Base-by-base conservation (phyloP, 2,888 invertebrate genomes). In the Coelopa pilipes region DNA sequence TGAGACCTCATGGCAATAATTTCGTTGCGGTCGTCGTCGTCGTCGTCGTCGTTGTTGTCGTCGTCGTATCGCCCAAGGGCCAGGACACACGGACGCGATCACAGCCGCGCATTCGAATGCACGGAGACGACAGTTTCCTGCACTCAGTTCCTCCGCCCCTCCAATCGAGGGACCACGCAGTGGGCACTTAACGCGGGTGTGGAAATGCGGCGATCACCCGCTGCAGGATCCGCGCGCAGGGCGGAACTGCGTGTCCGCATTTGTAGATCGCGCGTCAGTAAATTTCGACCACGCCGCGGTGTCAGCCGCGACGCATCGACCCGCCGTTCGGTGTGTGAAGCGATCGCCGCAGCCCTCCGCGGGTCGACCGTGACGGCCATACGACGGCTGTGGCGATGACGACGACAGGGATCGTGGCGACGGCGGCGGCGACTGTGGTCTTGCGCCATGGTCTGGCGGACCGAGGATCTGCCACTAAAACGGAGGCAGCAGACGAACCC, bases 101-200 rank as follows among this genome's bases (percentile, higher is more conserved):
- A 34, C 34, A 34, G 4, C 60, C 12, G 15, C 24, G 34, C 34
- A 34, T 34, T 34, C 34, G 24, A 3, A 66, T 21, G 24, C 47
- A 49, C 24, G 60, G 24, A 70, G 60, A 70, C 60, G 70, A 70
- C 70, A 70, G 60, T 70, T 70, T 70, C 60, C 24, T 24, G 21
- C 34, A 19, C 24, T 49, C 46, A 21, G 47, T 7, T 15, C 17
- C 17, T 2, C 47, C 17, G 7, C 17, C 49, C 9, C 49, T 10
- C 7, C 21, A 50, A 13, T 17, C 47, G 15, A 59, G 19, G 24
- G 60, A 21, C 47, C 17, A 15, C 13, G 11, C 59, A 10, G 9
- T 70, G 60, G 9, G 70, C 70, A 70, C 70, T 70, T 70, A 70
- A 70, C 47, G 70, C 70, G 70, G 70, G 70, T 70, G 70, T 70